These are phyloP conservation scores for Conistra vaccinii DNA, from an alignment of 2,888 invertebrate species.

Conservation along the genomic window DNA sequence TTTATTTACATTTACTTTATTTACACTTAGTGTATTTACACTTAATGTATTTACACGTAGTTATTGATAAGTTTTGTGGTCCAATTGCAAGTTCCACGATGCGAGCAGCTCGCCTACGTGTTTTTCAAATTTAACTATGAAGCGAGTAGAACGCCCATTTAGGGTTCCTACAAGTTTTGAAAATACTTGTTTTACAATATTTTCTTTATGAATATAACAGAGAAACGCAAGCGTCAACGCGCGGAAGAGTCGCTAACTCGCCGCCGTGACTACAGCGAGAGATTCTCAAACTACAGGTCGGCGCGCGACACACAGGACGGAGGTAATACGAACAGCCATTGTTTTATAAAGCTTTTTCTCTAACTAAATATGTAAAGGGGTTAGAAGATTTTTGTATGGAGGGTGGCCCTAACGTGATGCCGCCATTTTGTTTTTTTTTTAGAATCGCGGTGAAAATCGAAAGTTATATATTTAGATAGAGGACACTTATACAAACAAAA, in stretches of 20 bases:
- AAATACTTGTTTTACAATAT: neutral
- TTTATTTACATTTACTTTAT: no score
- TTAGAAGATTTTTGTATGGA: no score
- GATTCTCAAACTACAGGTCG: conserved; percentile 89
- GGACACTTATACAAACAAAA: no score
- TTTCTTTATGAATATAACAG: conserved; percentile 78
- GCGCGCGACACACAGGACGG: conserved; percentile 85
- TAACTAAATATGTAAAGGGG: neutral
- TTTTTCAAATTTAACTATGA: neutral
- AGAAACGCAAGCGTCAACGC: conserved; percentile 95
- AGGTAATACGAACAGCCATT: conserved; percentile 88
- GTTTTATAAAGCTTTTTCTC: neutral
- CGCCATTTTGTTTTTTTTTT: no score
- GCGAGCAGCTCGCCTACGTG: neutral
- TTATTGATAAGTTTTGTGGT: neutral
- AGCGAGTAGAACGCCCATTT: neutral
- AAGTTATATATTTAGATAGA: no score
- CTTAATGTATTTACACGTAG: neutral
- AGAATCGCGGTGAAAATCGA: no score
- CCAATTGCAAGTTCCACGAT: neutral
- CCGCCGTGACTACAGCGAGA: conserved; percentile 93
- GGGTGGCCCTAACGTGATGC: no score
- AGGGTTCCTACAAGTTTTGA: neutral
- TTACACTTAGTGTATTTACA: neutral
- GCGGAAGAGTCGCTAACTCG: conserved; percentile 95